Conservation (phyloP, 2,113 vertebrate genomes). For the Glaucidium brasilianum region DNA sequence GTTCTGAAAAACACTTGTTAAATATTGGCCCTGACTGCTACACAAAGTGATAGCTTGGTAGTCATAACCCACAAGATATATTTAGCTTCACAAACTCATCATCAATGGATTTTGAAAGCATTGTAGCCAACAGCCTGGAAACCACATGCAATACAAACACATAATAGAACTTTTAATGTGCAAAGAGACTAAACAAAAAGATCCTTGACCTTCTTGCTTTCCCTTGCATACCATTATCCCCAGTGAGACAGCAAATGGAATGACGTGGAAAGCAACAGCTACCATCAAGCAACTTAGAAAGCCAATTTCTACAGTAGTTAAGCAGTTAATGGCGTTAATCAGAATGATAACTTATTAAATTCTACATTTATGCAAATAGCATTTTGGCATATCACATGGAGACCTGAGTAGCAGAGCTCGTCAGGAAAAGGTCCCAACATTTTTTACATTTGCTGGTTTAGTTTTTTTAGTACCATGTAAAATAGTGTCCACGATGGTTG, state of each 20-base stretch:
- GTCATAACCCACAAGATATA: slow-evolving; percentile 54
- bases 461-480: not conserved
- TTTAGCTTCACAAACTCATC: slow-evolving; percentile 58
- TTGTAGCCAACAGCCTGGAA: slow-evolving; percentile 41
- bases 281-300: slow-evolving; percentile 30
- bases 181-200: slow-evolving; percentile 62
- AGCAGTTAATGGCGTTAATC: slow-evolving; percentile 55
- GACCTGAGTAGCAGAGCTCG: slow-evolving; percentile 12
- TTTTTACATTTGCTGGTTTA: not conserved
- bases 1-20: slow-evolving; percentile 50
- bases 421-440: not conserved
- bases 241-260: slow-evolving; percentile 52
- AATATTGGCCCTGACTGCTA: slow-evolving; percentile 12
- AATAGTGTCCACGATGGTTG: accelerated
- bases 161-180: slow-evolving; percentile 67
- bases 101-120: slow-evolving; percentile 59
- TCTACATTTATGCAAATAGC: slow-evolving; percentile 35
- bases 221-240: slow-evolving; percentile 57
- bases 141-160: slow-evolving; percentile 62
- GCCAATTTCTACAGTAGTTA: slow-evolving; percentile 60
- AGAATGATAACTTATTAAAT: slow-evolving; percentile 47
- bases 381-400: not conserved
- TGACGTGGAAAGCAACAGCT: not conserved
- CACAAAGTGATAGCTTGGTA: slow-evolving; percentile 61
- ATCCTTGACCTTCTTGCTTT: slow-evolving; percentile 72